phyloP scores from a whole-genome alignment of 2,888 invertebrate species.

The Aleiodes alternator region DNA sequence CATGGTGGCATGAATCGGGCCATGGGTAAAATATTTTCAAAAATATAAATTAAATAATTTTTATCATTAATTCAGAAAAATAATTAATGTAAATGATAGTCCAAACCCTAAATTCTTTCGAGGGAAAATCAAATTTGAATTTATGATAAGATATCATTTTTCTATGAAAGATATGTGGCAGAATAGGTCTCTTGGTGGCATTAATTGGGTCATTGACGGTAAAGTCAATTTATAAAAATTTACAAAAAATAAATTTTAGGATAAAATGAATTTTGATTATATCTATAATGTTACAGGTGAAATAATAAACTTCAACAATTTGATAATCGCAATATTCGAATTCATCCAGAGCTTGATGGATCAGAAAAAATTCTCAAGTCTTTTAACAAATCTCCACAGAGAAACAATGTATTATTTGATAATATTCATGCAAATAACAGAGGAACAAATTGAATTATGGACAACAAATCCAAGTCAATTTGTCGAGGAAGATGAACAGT shows the following conservation, averaged over 20 bases:
- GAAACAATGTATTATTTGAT: constrained; percentile 82
- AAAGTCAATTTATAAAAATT: too few species aligned
- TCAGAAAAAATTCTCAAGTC: constrained; percentile 77
- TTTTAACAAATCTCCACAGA: constrained; percentile 79
- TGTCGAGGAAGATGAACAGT: constrained; percentile 83
- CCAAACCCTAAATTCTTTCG: too few species aligned
- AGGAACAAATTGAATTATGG: constrained; percentile 82
- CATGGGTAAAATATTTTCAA: too few species aligned
- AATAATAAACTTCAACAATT: constrained; percentile 80
- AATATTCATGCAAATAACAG: constrained; percentile 83
- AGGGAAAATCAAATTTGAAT: too few species aligned
- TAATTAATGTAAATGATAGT: too few species aligned
- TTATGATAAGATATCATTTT: too few species aligned
- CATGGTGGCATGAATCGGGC: too few species aligned
- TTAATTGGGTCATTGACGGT: too few species aligned
- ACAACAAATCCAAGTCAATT: constrained; percentile 81
- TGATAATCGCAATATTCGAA: constrained; percentile 83
- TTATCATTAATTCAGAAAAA: too few species aligned
- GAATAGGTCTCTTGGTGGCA: too few species aligned
- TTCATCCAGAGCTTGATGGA: constrained; percentile 81
- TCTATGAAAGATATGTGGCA: too few species aligned
- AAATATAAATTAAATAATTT: too few species aligned
- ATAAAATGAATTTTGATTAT: not conserved
- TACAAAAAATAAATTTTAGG: constrained; percentile 21
- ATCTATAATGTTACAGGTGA: constrained; percentile 75